Conservation (phyloP, 2,888 invertebrate species). For the Leptinotarsa juncta region DNA sequence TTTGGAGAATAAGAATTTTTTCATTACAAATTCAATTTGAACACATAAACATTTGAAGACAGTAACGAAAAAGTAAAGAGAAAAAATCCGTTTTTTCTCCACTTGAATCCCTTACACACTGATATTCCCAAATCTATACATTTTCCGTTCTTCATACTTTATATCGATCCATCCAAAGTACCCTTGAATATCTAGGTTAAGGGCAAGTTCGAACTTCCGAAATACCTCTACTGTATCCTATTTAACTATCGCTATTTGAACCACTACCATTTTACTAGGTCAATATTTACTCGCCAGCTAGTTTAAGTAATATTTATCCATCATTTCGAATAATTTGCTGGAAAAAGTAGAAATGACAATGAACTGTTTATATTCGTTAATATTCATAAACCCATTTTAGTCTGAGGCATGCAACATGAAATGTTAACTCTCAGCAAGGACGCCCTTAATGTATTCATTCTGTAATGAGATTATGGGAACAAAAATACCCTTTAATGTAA, state of each 20-base stretch:
- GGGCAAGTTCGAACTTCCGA: constrained; percentile 1
- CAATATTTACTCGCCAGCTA: not conserved
- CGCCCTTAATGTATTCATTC: not conserved
- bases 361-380: not conserved
- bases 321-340: not conserved
- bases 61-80: too few species aligned
- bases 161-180: not conserved
- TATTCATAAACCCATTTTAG: not conserved
- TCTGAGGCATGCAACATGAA: not conserved
- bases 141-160: not conserved
- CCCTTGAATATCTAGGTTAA: constrained; percentile 11
- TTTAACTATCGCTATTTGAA: not conserved
- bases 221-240: not conserved
- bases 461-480: not conserved
- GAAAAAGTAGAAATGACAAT: not conserved
- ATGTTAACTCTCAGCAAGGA: not conserved
- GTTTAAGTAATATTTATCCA: not conserved
- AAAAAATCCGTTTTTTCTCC: too few species aligned
- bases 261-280: not conserved
- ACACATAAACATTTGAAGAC: too few species aligned
- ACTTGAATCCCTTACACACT: too few species aligned
- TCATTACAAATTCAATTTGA: too few species aligned
- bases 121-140: too few species aligned
- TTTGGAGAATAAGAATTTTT: too few species aligned
- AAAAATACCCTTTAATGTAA: not conserved